These are phyloP conservation scores for Galleria mellonella DNA, from an alignment of 1,140 invertebrate genomes.

Conservation along the genomic window DNA sequence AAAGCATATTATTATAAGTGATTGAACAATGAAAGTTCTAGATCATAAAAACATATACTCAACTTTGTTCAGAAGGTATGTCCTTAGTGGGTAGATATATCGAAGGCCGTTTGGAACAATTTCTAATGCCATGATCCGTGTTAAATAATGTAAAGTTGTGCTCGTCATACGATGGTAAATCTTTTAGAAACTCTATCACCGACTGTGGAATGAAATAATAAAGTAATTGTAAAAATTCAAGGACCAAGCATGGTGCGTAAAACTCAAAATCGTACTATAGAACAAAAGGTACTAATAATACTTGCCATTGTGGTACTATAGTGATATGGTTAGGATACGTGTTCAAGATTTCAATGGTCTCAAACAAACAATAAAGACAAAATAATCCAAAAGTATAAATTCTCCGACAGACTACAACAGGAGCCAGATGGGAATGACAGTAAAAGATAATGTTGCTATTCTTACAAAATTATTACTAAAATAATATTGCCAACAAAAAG, in stretches of 20 bases:
- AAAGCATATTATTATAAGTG: neutral
- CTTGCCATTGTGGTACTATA: conserved; percentile 47
- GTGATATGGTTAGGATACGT: conserved; percentile 13
- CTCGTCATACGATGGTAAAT: conserved; percentile 91
- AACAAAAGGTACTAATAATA: neutral
- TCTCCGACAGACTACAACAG: conserved; percentile 22
- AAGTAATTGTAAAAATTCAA: conserved; percentile 14
- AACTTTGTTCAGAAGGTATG: conserved; percentile 91
- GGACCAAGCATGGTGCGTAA: conserved; percentile 23
- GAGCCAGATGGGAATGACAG: conserved; percentile 55
- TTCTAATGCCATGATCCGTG: conserved; percentile 88
- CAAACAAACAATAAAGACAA: conserved; percentile 27
- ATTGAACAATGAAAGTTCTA: neutral
- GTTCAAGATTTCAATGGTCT: conserved; percentile 12
- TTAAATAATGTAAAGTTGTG: conserved; percentile 93
- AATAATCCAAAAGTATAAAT: conserved; percentile 47
- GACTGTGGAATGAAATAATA: conserved; percentile 75
- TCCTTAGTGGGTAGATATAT: conserved; percentile 94
- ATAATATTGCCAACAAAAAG: no score
- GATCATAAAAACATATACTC: conserved; percentile 34
- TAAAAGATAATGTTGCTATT: no score
- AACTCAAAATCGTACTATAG: conserved; percentile 1
- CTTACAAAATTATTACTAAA: no score
- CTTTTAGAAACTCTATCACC: conserved; percentile 92
- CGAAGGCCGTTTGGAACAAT: conserved; percentile 88